Conservation (phyloP, 2,797 vertebrate species). For the Bradypodion pumilum region DNA sequence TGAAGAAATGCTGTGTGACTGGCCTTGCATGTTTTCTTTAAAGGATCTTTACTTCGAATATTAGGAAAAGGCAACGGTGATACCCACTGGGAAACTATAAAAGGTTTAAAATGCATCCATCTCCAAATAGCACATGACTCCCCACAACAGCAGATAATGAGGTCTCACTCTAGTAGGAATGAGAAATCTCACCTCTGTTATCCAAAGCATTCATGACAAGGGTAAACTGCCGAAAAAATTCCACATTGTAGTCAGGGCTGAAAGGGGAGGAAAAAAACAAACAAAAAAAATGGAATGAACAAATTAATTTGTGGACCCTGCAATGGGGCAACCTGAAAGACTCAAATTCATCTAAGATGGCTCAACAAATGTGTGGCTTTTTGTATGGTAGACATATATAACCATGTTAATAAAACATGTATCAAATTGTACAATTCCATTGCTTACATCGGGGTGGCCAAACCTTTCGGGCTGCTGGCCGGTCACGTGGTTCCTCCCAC, state of each 20-base stretch:
- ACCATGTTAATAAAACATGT: constrained; percentile 11
- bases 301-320: too few species aligned
- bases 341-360: background rate
- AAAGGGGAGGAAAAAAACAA: constrained; percentile 59
- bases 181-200: constrained; percentile 87
- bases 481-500: too few species aligned
- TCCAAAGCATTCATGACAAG: constrained; percentile 98
- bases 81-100: background rate
- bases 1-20: too few species aligned
- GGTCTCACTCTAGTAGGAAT: constrained; percentile 9
- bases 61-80: background rate
- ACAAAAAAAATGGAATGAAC: too few species aligned
- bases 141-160: too few species aligned
- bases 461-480: too few species aligned
- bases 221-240: constrained; percentile 94
- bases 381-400: too few species aligned
- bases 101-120: background rate
- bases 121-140: background rate
- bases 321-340: too few species aligned
- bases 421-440: background rate
- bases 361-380: background rate
- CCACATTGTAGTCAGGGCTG: constrained; percentile 96
- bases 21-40: too few species aligned
- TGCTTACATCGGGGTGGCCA: background rate
- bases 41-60: background rate